phyloP scores from a whole-genome alignment of 2,888 invertebrate species.

The Pteria penguin region DNA sequence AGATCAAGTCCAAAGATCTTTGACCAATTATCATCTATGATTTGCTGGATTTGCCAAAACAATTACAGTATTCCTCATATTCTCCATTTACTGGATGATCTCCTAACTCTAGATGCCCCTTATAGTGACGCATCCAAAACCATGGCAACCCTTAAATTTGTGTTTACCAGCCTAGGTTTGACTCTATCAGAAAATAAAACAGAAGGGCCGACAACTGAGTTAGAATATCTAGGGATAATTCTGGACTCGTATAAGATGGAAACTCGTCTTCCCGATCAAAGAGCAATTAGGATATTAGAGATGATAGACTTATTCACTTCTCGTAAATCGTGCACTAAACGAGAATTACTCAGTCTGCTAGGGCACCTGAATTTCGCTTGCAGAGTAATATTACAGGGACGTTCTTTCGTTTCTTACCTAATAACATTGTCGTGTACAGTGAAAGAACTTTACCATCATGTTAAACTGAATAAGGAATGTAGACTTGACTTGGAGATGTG shows the following conservation, averaged over 20 bases:
- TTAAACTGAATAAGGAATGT: constrained; percentile 32
- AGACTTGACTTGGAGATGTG: constrained; percentile 39
- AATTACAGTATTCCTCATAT: constrained; percentile 17
- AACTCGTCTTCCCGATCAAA: constrained; percentile 38
- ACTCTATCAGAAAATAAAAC: constrained; percentile 42
- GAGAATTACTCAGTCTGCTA: constrained; percentile 32
- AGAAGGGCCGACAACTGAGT: constrained; percentile 28
- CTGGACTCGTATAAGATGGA: constrained; percentile 41
- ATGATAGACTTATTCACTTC: constrained; percentile 12
- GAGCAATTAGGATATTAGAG: constrained; percentile 23
- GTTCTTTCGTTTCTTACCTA: constrained; percentile 45
- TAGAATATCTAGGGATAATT: constrained; percentile 47
- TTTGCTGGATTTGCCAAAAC: constrained; percentile 24
- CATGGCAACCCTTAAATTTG: constrained; percentile 10
- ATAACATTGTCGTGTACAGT: constrained; percentile 28
- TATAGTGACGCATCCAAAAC: background rate
- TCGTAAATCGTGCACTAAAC: constrained; percentile 39
- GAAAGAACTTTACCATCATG: constrained; percentile 22
- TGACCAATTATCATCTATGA: constrained; percentile 11
- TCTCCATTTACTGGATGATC: constrained; percentile 37
- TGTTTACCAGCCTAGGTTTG: constrained; percentile 32
- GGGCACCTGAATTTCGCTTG: constrained; percentile 42
- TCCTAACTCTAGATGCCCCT: constrained; percentile 31
- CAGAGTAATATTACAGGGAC: constrained; percentile 40
- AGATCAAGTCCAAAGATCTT: constrained; percentile 48